phyloP scores from a whole-genome alignment of 2,888 invertebrate species.

The Balanococcus diminutus region DNA sequence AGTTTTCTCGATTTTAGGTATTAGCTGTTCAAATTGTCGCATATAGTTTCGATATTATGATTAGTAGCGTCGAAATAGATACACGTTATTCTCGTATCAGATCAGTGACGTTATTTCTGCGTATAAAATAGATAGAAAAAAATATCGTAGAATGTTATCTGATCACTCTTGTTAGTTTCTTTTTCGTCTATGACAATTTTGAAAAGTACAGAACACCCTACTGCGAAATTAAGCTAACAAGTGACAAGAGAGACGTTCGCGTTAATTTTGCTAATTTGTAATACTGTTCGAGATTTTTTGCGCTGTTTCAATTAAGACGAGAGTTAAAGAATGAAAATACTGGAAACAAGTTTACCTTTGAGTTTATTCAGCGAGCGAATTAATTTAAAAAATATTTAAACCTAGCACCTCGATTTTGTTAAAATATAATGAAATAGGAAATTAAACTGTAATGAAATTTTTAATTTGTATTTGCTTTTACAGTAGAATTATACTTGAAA shows the following conservation, averaged over 20 bases:
- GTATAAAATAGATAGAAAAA: too few relatives aligned
- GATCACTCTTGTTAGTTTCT: too few relatives aligned
- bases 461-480: neutral
- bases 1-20: neutral
- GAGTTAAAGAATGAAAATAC: neutral
- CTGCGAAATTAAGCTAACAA: slow-evolving; percentile 3
- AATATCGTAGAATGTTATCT: too few relatives aligned
- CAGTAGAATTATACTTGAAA: neutral
- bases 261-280: neutral
- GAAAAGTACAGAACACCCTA: too few relatives aligned
- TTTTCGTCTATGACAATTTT: too few relatives aligned
- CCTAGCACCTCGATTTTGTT: neutral
- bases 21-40: too few relatives aligned
- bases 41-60: too few relatives aligned
- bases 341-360: neutral
- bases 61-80: too few relatives aligned
- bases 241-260: neutral
- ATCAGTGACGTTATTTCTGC: too few relatives aligned
- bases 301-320: neutral
- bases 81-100: too few relatives aligned
- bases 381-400: neutral
- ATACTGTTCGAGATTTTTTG: neutral
- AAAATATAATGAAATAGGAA: neutral
- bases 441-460: neutral
- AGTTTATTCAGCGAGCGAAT: neutral